Evolutionary conservation across 2,888 invertebrate species (phyloP).

Genomic region (Sympetrum striolatum): DNA sequence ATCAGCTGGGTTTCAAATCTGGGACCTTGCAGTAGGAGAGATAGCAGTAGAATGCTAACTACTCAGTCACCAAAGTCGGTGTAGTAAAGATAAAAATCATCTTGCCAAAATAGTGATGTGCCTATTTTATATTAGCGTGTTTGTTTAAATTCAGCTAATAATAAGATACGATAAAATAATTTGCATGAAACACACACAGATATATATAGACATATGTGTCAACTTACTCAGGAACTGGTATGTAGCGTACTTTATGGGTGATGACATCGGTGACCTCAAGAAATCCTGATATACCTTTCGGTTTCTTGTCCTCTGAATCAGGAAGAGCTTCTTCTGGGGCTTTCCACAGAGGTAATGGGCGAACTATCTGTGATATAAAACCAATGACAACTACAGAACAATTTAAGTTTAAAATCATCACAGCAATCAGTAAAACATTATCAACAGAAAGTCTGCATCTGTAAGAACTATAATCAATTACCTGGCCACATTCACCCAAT

Average conservation of each 20-base stretch:
- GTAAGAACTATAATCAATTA: constrained; percentile 47
- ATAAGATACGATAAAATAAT: no score
- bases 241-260: constrained; percentile 61
- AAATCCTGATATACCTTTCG: constrained; percentile 56
- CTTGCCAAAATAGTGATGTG: no score
- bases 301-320: constrained; percentile 48
- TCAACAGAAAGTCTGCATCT: not conserved
- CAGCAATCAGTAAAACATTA: not conserved
- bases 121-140: no score
- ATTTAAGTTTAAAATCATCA: not conserved
- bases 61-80: no score
- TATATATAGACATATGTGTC: no score
- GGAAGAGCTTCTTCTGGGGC: constrained; percentile 48
- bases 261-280: constrained; percentile 64
- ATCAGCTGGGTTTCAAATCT: no score
- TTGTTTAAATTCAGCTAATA: no score
- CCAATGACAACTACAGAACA: not conserved
- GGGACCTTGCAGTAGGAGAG: no score
- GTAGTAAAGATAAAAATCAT: no score
- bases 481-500: constrained; percentile 54
- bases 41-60: no score
- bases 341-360: constrained; percentile 51
- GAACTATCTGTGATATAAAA: constrained; percentile 52
- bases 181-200: no score
- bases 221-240: constrained; percentile 63